Conservation (phyloP, 2,888 invertebrate genomes). For the Oscheius sp. region DNA sequence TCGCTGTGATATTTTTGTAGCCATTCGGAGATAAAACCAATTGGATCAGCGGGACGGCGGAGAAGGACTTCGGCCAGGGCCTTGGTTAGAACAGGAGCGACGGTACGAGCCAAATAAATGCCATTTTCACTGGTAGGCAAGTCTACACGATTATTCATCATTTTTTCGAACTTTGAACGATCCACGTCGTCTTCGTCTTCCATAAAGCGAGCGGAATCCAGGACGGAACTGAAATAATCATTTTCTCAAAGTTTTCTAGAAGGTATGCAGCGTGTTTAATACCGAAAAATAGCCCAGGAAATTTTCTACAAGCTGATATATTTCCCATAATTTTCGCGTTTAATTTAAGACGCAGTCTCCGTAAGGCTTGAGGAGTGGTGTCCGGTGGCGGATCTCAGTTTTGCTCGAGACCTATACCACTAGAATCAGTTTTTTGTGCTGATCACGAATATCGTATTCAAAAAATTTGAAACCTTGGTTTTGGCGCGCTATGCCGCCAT, state of each 20-base stretch:
- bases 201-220: conserved; percentile 60
- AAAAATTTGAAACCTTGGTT: too few relatives aligned
- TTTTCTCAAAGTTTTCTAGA: too few relatives aligned
- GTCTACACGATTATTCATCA: conserved; percentile 63
- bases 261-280: too few relatives aligned
- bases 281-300: neutral
- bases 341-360: too few relatives aligned
- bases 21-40: conserved; percentile 75
- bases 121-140: conserved; percentile 74
- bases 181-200: conserved; percentile 64
- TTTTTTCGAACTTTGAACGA: conserved; percentile 63
- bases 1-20: conserved; percentile 73
- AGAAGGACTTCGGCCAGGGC: conserved; percentile 74
- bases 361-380: neutral
- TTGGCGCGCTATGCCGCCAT: too few relatives aligned
- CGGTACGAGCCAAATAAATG: conserved; percentile 74
- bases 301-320: too few relatives aligned
- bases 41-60: conserved; percentile 75
- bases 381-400: too few relatives aligned
- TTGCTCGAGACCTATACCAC: too few relatives aligned
- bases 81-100: conserved; percentile 74
- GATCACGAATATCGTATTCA: too few relatives aligned
- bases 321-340: too few relatives aligned
- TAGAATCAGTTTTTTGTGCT: too few relatives aligned
- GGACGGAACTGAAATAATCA: conserved; percentile 48